Percentiles rank a stretch among this genome's conserved stretches.
phyloP scores from a whole-genome alignment of 2,888 invertebrate species.

The Sialis lutaria region DNA sequence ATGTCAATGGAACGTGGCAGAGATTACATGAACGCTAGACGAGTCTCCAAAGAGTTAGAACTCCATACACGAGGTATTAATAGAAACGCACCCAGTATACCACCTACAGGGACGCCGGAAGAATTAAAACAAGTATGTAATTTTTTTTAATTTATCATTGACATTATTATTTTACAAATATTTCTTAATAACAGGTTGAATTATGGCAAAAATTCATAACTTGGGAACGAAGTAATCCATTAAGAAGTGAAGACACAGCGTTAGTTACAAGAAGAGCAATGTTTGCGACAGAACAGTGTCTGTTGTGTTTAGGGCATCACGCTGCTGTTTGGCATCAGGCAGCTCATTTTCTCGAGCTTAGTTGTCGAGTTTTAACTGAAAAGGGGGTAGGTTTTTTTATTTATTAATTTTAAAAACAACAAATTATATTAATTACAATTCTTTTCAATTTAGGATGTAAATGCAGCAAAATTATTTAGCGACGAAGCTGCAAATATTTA shows the following conservation, averaged over 20 bases:
- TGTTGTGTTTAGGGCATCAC: conserved; percentile 91
- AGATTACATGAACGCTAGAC: conserved; percentile 93
- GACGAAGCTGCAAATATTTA: conserved; percentile 92
- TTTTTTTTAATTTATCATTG: background rate
- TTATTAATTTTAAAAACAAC: background rate
- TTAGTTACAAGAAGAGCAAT: conserved; percentile 86
- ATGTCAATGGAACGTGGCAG: conserved; percentile 93
- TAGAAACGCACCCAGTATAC: conserved; percentile 87
- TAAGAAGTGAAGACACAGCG: conserved; percentile 90
- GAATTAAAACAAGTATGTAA: conserved; percentile 71
- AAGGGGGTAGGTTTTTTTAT: conserved; percentile 59
- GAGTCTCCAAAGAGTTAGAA: conserved; percentile 93
- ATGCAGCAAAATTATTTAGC: conserved; percentile 78
- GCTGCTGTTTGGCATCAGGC: conserved; percentile 99
- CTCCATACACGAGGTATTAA: conserved; percentile 88
- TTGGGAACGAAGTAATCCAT: conserved; percentile 94
- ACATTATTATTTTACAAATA: conserved; percentile 1
- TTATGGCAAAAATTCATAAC: conserved; percentile 97
- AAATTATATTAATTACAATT: background rate
- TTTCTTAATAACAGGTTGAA: conserved; percentile 51
- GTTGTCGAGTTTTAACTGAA: conserved; percentile 82
- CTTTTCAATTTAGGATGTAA: conserved; percentile 59
- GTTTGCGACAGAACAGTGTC: conserved; percentile 96
- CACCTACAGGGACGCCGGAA: conserved; percentile 80
- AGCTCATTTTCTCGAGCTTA: conserved; percentile 89